Conservation (phyloP, 2,113 vertebrate species). For the Ranitomeya imitator region DNA sequence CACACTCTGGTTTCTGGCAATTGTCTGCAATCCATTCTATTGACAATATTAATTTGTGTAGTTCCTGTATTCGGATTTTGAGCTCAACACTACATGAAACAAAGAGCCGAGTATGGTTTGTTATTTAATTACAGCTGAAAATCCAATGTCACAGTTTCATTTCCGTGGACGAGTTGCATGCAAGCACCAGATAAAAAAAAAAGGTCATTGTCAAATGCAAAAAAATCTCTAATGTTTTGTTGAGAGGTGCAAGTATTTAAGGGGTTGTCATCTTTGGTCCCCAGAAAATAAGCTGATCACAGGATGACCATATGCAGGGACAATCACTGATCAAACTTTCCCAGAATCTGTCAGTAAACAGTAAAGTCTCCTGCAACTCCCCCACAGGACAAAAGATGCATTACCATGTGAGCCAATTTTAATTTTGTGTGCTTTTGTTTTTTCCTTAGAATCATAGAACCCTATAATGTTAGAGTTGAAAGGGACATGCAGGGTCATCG, state of each 20-base stretch:
- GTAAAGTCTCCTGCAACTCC: too few relatives aligned
- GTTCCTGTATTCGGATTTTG: slow-evolving; percentile 72
- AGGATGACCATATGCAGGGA: too few relatives aligned
- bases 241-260: not conserved
- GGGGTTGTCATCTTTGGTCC: not conserved
- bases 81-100: slow-evolving; percentile 72
- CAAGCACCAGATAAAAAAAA: not conserved
- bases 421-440: too few relatives aligned
- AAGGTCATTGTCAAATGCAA: not conserved
- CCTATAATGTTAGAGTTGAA: too few relatives aligned
- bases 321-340: too few relatives aligned
- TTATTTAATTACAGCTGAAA: slow-evolving; percentile 75
- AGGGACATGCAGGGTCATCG: too few relatives aligned
- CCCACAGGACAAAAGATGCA: too few relatives aligned
- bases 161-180: not conserved
- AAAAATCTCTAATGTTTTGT: not conserved
- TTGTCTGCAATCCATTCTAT: slow-evolving; percentile 75
- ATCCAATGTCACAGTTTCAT: slow-evolving; percentile 64
- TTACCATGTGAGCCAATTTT: too few relatives aligned
- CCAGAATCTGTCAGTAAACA: too few relatives aligned
- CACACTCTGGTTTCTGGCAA: slow-evolving; percentile 63
- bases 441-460: too few relatives aligned
- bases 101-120: slow-evolving; percentile 69
- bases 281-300: not conserved
- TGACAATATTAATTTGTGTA: slow-evolving; percentile 72